Percentiles rank a stretch among this genome's conserved stretches.
Conservation (phyloP, 2,113 vertebrate genomes). For the Hemiscyllium ocellatum region DNA sequence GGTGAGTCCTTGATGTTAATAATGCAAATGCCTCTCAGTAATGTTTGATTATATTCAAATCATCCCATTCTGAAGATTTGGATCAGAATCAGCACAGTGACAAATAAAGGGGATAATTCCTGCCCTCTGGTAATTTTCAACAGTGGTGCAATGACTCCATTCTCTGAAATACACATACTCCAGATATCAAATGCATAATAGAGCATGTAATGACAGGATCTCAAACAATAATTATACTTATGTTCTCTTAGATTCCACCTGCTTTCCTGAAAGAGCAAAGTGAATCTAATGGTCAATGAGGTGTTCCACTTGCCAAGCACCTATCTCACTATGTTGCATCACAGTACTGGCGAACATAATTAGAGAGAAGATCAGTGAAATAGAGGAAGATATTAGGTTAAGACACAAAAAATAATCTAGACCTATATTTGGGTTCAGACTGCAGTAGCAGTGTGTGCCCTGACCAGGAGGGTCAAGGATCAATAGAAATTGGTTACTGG, state of each 20-base stretch:
- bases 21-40: too few species aligned
- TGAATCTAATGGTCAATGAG: neutral
- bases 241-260: neutral
- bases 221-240: neutral
- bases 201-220: neutral
- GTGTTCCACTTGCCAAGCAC: neutral
- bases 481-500: slow-evolving; percentile 32
- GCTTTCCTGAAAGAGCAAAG: neutral
- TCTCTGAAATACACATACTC: neutral
- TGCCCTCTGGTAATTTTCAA: neutral
- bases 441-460: neutral
- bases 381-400: neutral
- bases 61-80: neutral
- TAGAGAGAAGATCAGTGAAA: neutral
- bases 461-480: neutral
- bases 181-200: neutral
- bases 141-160: neutral
- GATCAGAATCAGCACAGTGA: neutral
- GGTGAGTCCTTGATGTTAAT: neutral
- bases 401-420: neutral
- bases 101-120: neutral
- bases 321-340: neutral
- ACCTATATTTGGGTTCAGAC: neutral
- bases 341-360: neutral
- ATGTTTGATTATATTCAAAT: neutral